Evolutionary conservation across 2,888 invertebrate species (phyloP).

Genomic region (Pachliopta kotzebuea): DNA sequence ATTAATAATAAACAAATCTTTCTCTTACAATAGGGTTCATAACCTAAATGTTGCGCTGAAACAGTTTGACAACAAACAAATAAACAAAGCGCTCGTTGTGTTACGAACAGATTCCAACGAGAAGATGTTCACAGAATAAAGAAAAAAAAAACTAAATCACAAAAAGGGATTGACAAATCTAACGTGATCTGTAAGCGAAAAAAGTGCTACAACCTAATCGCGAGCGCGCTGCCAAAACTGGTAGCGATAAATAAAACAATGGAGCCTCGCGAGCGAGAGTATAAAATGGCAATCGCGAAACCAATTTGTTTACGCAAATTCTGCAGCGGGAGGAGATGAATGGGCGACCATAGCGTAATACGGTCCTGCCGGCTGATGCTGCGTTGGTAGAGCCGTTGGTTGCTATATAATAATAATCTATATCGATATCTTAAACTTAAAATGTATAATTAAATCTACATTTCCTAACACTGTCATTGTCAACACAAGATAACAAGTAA

Average conservation of each 20-base stretch:
- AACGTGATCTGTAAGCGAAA: slow-evolving; percentile 70
- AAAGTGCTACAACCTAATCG: slow-evolving; percentile 77
- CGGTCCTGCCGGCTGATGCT: slow-evolving; percentile 64
- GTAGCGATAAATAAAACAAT: slow-evolving; percentile 79
- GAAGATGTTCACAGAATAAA: slow-evolving; percentile 26
- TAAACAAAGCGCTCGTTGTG: not conserved
- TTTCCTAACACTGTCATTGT: too few species aligned
- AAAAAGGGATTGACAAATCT: slow-evolving; percentile 66
- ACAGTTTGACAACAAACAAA: not conserved
- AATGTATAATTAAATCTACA: too few species aligned
- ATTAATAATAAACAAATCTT: too few species aligned
- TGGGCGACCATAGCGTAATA: slow-evolving; percentile 78
- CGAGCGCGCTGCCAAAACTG: slow-evolving; percentile 73
- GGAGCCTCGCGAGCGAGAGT: slow-evolving; percentile 75
- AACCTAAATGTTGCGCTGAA: too few species aligned
- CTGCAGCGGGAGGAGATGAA: slow-evolving; percentile 78
- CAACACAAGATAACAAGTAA: too few species aligned
- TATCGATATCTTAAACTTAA: slow-evolving; percentile 36
- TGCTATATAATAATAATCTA: slow-evolving; percentile 32
- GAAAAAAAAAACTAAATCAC: slow-evolving; percentile 43
- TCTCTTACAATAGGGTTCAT: too few species aligned
- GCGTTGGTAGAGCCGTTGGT: slow-evolving; percentile 47
- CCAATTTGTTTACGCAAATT: slow-evolving; percentile 82
- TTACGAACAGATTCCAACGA: slow-evolving; percentile 2
- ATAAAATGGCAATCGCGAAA: slow-evolving; percentile 81